Conservation (phyloP, 2,797 vertebrate genomes). For the Sebastes wilsoni region DNA sequence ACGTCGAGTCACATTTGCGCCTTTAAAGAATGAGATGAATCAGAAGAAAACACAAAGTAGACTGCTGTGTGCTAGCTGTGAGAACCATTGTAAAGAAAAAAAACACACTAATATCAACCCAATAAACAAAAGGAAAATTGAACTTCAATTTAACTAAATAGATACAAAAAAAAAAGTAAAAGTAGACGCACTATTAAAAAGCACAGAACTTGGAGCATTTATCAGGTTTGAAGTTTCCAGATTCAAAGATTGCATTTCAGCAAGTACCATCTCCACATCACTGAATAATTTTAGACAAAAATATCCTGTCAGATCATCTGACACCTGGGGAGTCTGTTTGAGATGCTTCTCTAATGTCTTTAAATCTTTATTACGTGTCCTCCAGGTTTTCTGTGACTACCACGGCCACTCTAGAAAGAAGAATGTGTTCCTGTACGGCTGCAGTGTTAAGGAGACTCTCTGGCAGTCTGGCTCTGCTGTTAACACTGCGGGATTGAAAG, state of each 20-base stretch:
- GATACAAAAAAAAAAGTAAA: background rate
- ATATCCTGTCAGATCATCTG: background rate
- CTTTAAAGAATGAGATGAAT: too few species aligned
- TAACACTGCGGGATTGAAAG: constrained; percentile 78
- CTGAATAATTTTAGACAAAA: background rate
- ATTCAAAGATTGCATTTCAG: background rate
- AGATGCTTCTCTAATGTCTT: background rate
- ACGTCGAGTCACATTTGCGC: too few species aligned
- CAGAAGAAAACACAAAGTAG: too few species aligned
- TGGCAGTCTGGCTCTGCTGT: constrained; percentile 89
- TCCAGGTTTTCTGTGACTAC: constrained; percentile 95
- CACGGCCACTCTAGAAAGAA: constrained; percentile 95
- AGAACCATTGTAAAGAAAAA: too few species aligned
- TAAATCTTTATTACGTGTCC: background rate
- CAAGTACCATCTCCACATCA: background rate
- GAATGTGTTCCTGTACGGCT: constrained; percentile 94
- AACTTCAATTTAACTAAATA: background rate
- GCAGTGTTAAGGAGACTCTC: constrained; percentile 93
- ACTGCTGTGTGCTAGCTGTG: too few species aligned
- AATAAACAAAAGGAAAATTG: background rate
- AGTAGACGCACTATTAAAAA: background rate
- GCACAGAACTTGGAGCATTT: background rate
- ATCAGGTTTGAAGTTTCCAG: background rate
- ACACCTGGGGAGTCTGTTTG: background rate
- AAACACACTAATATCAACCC: background rate